Percentiles rank a stretch among this genome's conserved stretches.
Evolutionary conservation across 2,888 invertebrate species (phyloP).

Genomic region (Eupithecia abbreviata): DNA sequence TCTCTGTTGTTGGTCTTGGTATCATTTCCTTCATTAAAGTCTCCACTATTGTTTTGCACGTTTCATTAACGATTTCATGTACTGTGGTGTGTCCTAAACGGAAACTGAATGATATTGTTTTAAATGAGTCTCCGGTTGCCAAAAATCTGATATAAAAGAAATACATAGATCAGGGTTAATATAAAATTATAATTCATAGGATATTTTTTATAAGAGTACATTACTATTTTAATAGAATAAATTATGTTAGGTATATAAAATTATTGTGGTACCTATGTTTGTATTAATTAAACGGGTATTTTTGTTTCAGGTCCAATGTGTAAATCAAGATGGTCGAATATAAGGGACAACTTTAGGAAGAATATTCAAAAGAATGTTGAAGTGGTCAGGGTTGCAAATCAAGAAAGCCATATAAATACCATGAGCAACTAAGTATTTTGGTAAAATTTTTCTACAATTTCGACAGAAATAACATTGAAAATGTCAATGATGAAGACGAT

Average conservation of each 20-base stretch:
- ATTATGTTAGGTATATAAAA: constrained; percentile 1
- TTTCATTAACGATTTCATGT: constrained; percentile 13
- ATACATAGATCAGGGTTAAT: neutral
- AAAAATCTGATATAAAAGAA: neutral
- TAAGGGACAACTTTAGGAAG: constrained; percentile 26
- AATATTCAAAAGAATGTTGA: constrained; percentile 23
- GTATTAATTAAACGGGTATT: constrained; percentile 13
- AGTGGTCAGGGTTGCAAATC: constrained; percentile 19
- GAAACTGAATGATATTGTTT: constrained; percentile 1
- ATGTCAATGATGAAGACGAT: constrained; percentile 22
- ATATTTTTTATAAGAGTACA: neutral
- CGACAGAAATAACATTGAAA: constrained; percentile 28
- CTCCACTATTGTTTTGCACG: constrained; percentile 13
- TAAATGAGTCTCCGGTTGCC: neutral
- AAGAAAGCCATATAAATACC: constrained; percentile 22
- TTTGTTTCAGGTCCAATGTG: constrained; percentile 26
- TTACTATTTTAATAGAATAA: constrained; percentile 13
- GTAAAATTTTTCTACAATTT: constrained; percentile 18
- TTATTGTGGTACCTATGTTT: constrained; percentile 15
- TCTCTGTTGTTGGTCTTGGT: constrained; percentile 6
- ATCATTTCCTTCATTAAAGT: constrained; percentile 5
- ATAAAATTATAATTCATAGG: neutral
- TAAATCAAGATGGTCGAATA: constrained; percentile 24
- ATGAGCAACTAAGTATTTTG: constrained; percentile 24
- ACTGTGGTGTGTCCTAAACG: constrained; percentile 5